phyloP scores from a whole-genome alignment of 2,888 invertebrate genomes.

The Opisthograptis luteolata region DNA sequence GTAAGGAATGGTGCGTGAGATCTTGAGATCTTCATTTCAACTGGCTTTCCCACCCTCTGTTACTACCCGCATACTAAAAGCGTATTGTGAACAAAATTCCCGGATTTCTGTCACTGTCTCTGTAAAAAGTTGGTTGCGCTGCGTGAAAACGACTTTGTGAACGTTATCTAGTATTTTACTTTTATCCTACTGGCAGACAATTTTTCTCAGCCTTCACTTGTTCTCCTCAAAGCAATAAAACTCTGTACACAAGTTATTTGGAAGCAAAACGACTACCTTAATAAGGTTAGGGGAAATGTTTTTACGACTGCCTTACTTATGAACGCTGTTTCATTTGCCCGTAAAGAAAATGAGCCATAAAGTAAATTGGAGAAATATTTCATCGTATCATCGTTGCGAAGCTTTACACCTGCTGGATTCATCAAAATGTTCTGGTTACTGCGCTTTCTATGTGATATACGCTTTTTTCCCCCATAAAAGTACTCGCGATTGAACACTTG shows the following conservation, averaged over 20 bases:
- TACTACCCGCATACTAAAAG: no score
- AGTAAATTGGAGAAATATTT: slow-evolving; percentile 33
- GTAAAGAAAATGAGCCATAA: slow-evolving; percentile 34
- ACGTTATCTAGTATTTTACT: background rate
- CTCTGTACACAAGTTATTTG: slow-evolving; percentile 21
- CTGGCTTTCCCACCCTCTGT: no score
- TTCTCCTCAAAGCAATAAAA: slow-evolving; percentile 13
- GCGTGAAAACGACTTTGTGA: no score
- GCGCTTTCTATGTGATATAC: background rate
- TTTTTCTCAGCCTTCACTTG: background rate
- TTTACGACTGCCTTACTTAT: slow-evolving; percentile 32
- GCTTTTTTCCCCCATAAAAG: no score
- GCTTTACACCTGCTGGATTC: slow-evolving; percentile 27
- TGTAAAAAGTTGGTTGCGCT: no score
- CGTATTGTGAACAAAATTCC: no score
- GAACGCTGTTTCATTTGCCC: slow-evolving; percentile 32
- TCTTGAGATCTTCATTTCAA: no score
- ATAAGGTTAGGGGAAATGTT: slow-evolving; percentile 29
- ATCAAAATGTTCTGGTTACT: slow-evolving; percentile 13
- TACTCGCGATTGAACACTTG: no score
- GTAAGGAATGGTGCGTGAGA: no score
- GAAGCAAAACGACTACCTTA: slow-evolving; percentile 19
- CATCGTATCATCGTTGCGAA: slow-evolving; percentile 23
- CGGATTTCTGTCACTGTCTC: no score
- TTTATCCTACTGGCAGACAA: background rate